phyloP scores from a whole-genome alignment of 2,797 vertebrate species.

The Dendrocincla fuliginosa region DNA sequence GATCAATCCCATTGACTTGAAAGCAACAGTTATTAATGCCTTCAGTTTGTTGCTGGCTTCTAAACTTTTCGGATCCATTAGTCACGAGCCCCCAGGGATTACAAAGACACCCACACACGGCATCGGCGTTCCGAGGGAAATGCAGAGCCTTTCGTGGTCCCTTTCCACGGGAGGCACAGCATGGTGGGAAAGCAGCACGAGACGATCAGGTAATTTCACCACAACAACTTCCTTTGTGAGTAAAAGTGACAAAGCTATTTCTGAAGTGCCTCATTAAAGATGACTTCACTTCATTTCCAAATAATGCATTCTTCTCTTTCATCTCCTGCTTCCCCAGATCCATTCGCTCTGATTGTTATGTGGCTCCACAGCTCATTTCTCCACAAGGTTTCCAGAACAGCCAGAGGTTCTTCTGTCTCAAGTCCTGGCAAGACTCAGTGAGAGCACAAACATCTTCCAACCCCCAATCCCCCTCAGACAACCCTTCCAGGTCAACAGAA shows the following conservation, averaged over 20 bases:
- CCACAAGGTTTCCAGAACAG: fast-evolving
- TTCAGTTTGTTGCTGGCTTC: constrained; percentile 76
- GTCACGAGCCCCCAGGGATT: constrained; percentile 79
- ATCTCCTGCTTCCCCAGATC: neutral
- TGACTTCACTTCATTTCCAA: neutral
- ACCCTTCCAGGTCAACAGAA: neutral
- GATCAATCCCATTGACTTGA: constrained; percentile 84
- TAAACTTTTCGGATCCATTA: constrained; percentile 80
- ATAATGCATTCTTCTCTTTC: neutral
- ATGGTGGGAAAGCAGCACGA: constrained; percentile 23
- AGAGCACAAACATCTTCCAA: fast-evolving
- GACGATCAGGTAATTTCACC: constrained; percentile 24
- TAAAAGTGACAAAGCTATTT: constrained; percentile 45
- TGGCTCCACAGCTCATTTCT: neutral
- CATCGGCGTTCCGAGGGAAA: neutral
- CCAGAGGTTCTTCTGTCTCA: fast-evolving
- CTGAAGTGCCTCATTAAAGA: neutral
- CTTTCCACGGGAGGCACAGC: constrained; percentile 21
- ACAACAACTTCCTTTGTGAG: constrained; percentile 55
- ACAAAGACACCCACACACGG: neutral
- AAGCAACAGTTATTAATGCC: constrained; percentile 81
- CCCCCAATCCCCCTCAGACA: neutral
- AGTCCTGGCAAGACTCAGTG: fast-evolving
- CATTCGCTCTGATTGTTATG: fast-evolving
- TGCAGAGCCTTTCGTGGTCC: neutral